Evolutionary conservation across 1,140 invertebrate species (phyloP), one percentile per base, ranked within the genome.

Genomic region (Diorhabda carinulata): DNA sequence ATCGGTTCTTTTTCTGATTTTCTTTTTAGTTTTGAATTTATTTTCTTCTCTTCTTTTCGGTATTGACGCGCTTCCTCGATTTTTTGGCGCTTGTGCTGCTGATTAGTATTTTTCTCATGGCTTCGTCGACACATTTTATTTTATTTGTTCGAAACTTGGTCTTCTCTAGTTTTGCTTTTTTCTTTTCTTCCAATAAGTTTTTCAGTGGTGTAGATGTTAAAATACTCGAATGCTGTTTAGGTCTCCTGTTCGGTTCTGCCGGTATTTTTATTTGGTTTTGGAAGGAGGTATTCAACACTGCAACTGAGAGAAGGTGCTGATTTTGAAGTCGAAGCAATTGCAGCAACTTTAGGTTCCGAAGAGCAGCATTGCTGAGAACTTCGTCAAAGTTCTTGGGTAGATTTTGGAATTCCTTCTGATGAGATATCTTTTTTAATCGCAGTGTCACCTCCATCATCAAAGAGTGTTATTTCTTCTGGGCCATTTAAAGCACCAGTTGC

Each of bases 401-500:
- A 25, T 25, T 25, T 25, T 25, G 25, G 25, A 25, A 25, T 25
- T 25, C 25, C 25, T 25, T 25, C 25, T 25, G 25, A 25, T 25
- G 25, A 25, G 25, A 25, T 25, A 25, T 25, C 1, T 25, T 25
- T 25, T 25, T 25, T 25, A 25, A 25, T 25, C 25, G 25, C 1
- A 63, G 57, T 10, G 25, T 71, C 9, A 41, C 10, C 25, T 72
- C 67, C 61, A 58, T 56, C 57, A 41, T 77, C 72, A 64, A 25
- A 25, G 25, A 25, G 0, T 25, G 25, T 25, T 25, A 25, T 25
- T 25, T 25, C 25, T 25, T 25, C 25, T 25, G 25, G 1, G 25
- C 2, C 0, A 25, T 25, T 25, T 25, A 25, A 25, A 25, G 25
- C 25, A 25, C 25, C 1, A 25, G 0, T 25, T 1, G 25, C 25